Conservation (phyloP, 2,113 vertebrate species). For the Accipiter virgatus region DNA sequence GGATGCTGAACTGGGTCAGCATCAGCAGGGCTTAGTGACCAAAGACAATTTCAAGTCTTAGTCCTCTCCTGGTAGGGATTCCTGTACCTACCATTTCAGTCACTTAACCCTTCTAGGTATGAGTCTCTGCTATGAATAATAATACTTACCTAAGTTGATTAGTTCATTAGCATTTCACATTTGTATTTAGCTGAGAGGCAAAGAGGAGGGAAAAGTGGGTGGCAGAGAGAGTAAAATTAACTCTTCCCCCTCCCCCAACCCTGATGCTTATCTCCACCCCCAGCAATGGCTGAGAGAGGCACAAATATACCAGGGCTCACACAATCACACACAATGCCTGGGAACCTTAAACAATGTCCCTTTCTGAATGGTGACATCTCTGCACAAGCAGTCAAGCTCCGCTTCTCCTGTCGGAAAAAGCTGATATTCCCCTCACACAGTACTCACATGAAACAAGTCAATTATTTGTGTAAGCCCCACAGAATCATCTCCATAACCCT, state of each 20-base stretch:
- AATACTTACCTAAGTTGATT: background rate
- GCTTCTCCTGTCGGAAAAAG: constrained; percentile 8
- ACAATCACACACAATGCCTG: background rate
- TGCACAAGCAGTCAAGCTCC: constrained; percentile 48
- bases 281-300: background rate
- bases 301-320: background rate
- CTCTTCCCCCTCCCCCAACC: background rate
- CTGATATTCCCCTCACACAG: constrained; percentile 7
- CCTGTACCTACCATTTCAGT: background rate
- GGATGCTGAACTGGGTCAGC: background rate
- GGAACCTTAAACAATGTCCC: constrained; percentile 17
- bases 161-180: background rate
- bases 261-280: background rate
- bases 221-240: background rate
- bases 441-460: constrained; percentile 30
- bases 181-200: background rate
- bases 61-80: background rate
- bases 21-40: background rate
- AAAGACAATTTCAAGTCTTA: background rate
- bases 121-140: background rate
- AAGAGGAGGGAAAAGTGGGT: background rate
- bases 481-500: constrained; percentile 43
- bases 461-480: constrained; percentile 35
- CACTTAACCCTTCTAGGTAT: background rate
- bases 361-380: background rate